Percentiles rank a stretch among this genome's conserved stretches.
Conservation (phyloP, 2,797 vertebrate species). For the Mormyrops boulengeri region DNA sequence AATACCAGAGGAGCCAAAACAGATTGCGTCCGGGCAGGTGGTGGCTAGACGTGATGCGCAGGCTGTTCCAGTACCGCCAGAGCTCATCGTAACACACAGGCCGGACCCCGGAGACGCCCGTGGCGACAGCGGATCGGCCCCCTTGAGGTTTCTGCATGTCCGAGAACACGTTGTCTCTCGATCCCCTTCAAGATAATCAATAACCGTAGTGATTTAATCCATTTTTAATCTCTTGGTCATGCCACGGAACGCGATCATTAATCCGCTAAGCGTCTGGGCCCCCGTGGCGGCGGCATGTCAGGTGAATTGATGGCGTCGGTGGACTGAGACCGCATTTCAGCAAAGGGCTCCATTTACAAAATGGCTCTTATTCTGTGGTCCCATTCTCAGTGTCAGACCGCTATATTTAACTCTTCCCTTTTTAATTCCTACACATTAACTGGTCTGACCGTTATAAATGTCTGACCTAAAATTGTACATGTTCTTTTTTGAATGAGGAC, state of each 20-base stretch:
- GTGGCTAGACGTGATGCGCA: neutral
- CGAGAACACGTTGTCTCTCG: conserved; percentile 27
- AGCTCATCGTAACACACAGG: neutral
- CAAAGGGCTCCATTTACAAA: conserved; percentile 42
- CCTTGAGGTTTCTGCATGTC: conserved; percentile 19
- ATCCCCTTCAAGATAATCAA: conserved; percentile 15
- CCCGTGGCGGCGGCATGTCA: conserved; percentile 36
- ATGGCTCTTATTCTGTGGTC: conserved; percentile 41
- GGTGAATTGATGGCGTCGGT: conserved; percentile 41
- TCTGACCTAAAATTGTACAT: conserved; percentile 35
- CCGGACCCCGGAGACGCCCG: neutral
- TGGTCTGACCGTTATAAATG: conserved; percentile 32
- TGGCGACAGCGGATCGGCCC: neutral
- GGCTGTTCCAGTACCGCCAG: neutral
- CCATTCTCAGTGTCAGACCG: conserved; percentile 27
- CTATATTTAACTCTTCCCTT: conserved; percentile 47
- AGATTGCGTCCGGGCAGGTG: neutral
- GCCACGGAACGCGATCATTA: conserved; percentile 32
- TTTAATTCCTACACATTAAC: conserved; percentile 41
- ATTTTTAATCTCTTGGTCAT: conserved; percentile 32
- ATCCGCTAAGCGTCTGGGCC: conserved; percentile 34
- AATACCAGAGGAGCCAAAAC: conserved; percentile 6
- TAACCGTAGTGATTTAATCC: conserved; percentile 36
- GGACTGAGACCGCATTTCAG: conserved; percentile 37
- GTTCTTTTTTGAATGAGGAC: conserved; percentile 19